Conservation (phyloP, 1,140 invertebrate genomes). For the Paraescarpia echinospica region DNA sequence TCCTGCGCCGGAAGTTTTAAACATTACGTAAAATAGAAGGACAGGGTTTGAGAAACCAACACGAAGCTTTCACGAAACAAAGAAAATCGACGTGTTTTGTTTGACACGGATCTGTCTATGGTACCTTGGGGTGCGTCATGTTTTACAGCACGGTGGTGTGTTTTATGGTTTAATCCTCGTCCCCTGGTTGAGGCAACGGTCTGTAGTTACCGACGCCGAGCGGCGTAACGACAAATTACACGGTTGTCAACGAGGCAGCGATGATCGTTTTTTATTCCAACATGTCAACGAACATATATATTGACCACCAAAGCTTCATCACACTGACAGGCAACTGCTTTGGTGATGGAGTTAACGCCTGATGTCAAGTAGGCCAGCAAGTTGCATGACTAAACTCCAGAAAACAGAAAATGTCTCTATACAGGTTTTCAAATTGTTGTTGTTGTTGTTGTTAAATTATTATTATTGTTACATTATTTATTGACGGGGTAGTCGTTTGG, state of each 20-base stretch:
- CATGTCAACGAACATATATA: constrained; percentile 6
- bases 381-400: not conserved
- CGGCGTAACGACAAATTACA: not conserved
- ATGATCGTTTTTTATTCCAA: not conserved
- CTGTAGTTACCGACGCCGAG: not conserved
- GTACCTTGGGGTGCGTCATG: not conserved
- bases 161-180: not conserved
- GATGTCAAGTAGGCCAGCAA: not conserved
- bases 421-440: too few species aligned
- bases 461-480: too few species aligned
- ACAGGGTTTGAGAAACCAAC: not conserved
- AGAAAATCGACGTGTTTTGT: not conserved
- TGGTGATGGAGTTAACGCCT: not conserved
- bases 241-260: not conserved
- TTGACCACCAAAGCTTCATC: not conserved
- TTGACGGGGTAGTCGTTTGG: too few species aligned
- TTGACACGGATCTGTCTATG: not conserved
- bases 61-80: not conserved
- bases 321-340: not conserved
- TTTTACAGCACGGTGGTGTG: not conserved
- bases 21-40: too few species aligned
- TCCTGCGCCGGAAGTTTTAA: too few species aligned
- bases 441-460: too few species aligned
- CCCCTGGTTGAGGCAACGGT: too few species aligned
- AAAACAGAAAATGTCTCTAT: too few species aligned